These are phyloP conservation scores for Pelagia noctiluca DNA, from an alignment of 30 jellyfish, hydroid and myxozoan species.

Conservation along the genomic window DNA sequence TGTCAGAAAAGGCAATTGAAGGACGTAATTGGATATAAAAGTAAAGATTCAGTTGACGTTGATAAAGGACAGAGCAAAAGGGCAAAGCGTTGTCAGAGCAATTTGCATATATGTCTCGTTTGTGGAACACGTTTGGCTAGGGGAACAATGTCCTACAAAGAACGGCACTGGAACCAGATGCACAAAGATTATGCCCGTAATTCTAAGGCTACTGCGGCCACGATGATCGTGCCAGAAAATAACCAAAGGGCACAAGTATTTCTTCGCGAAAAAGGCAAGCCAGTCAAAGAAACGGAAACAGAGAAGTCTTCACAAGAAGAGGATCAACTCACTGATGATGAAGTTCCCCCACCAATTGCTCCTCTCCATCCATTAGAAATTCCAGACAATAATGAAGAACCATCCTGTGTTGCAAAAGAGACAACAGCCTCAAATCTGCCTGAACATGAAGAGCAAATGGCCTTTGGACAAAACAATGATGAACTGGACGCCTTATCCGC, in stretches of 20 bases:
- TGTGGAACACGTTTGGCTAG: slow-evolving; percentile 29
- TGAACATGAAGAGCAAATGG: slow-evolving; percentile 22
- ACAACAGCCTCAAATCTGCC: slow-evolving; percentile 8
- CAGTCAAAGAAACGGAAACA: slow-evolving; percentile 15
- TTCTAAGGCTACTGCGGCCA: slow-evolving; percentile 24
- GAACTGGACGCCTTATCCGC: slow-evolving; percentile 22
- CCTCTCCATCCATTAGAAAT: slow-evolving; percentile 20
- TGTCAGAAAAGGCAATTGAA: slow-evolving; percentile 14
- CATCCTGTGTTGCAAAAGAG: slow-evolving; percentile 19
- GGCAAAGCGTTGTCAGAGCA: slow-evolving; percentile 14
- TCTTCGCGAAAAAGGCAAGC: slow-evolving; percentile 21
- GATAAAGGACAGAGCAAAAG: slow-evolving; percentile 15
- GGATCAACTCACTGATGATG: slow-evolving; percentile 27
- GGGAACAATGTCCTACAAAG: slow-evolving; percentile 17
- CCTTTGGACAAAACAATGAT: slow-evolving; percentile 3
- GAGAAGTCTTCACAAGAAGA: slow-evolving; percentile 20
- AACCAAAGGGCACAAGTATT: slow-evolving; percentile 20
- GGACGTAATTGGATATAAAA: slow-evolving; percentile 19
- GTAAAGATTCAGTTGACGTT: slow-evolving; percentile 13
- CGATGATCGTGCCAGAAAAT: slow-evolving; percentile 20
- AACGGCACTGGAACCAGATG: slow-evolving; percentile 30
- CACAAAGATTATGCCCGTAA: slow-evolving; percentile 2
- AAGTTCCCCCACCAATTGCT: slow-evolving; percentile 29
- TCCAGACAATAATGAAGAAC: slow-evolving; percentile 19
- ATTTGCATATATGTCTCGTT: slow-evolving; percentile 20